Evolutionary conservation across 2,888 invertebrate species (phyloP).

Genomic region (Spilarctia lutea): DNA sequence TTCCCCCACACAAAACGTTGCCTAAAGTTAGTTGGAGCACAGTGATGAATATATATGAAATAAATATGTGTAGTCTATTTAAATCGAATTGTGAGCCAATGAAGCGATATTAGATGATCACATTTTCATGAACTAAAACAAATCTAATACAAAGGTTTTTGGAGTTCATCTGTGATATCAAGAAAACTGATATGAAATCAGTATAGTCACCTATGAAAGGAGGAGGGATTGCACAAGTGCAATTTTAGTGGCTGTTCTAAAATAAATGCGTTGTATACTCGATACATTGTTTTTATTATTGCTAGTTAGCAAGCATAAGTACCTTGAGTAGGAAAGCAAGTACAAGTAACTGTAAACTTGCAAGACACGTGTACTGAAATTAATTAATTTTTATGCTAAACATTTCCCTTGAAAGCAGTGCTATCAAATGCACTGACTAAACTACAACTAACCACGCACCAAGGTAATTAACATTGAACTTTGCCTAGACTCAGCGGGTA

Average conservation of each 20-base stretch:
- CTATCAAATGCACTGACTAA: conserved; percentile 10
- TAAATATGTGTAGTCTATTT: no score
- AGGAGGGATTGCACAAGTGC: no score
- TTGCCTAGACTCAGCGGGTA: not conserved
- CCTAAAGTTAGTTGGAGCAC: no score
- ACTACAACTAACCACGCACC: conserved; percentile 13
- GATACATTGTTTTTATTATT: not conserved
- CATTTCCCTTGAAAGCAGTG: not conserved
- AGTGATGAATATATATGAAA: no score
- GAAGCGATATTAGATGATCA: no score
- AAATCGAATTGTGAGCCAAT: no score
- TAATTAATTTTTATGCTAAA: not conserved
- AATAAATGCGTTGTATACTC: not conserved
- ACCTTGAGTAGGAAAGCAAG: not conserved
- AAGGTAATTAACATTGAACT: conserved; percentile 21
- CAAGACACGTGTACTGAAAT: not conserved
- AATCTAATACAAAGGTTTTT: not conserved
- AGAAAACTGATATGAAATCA: no score
- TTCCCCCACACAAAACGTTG: no score
- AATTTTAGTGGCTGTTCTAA: not conserved
- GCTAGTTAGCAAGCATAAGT: not conserved
- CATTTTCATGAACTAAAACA: not conserved
- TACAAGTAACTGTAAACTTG: not conserved
- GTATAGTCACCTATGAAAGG: no score
- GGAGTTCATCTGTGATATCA: not conserved